Percentiles rank a stretch among this genome's conserved stretches.
Evolutionary conservation across 2,113 vertebrate genomes (phyloP).

Genomic region (Tetrao urogallus): DNA sequence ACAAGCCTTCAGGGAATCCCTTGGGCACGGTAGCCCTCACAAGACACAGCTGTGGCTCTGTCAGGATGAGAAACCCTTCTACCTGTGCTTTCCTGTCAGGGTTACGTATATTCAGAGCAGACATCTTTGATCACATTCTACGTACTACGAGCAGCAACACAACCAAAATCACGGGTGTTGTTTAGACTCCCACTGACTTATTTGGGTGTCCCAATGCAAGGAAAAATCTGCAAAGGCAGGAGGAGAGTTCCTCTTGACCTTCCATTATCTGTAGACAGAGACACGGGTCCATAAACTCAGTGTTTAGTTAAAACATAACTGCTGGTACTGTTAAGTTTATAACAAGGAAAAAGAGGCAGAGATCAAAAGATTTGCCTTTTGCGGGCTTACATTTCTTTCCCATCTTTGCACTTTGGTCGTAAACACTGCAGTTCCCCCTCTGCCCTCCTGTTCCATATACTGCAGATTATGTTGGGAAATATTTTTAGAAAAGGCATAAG

Average conservation of each 20-base stretch:
- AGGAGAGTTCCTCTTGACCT: constrained; percentile 54
- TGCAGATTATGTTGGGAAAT: constrained; percentile 54
- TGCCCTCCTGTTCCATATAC: constrained; percentile 43
- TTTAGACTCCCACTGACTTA: constrained; percentile 25
- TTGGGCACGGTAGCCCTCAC: background rate
- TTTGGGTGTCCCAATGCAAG: constrained; percentile 30
- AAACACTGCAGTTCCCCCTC: constrained; percentile 62
- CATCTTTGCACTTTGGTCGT: constrained; percentile 33
- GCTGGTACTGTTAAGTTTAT: constrained; percentile 35
- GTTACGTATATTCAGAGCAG: background rate
- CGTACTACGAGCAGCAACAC: background rate
- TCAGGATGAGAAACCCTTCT: background rate
- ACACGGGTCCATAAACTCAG: constrained; percentile 57
- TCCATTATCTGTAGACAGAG: constrained; percentile 52
- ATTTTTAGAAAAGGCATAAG: constrained; percentile 71
- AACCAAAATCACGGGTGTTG: background rate
- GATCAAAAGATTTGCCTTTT: constrained; percentile 40
- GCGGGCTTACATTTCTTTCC: constrained; percentile 26
- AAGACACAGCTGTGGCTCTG: background rate
- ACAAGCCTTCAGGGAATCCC: background rate
- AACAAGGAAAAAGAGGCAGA: constrained; percentile 62
- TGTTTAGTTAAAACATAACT: constrained; percentile 59
- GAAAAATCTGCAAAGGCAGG: constrained; percentile 28
- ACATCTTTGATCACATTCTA: background rate
- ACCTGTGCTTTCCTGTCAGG: background rate